Conservation (phyloP, 2,888 invertebrate genomes). For the Cryptosula pallasiana region DNA sequence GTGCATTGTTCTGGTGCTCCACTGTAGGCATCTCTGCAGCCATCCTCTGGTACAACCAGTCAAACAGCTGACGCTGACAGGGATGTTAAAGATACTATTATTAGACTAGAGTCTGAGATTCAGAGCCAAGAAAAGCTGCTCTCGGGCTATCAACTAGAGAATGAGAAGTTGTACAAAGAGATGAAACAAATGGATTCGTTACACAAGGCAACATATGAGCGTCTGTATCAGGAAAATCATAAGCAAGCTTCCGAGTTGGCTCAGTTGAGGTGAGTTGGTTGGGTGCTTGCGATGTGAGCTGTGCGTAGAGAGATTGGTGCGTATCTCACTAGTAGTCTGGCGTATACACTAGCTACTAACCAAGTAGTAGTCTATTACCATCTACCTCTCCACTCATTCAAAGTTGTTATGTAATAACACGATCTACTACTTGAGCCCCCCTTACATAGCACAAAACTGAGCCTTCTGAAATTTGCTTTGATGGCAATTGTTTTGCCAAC, state of each 20-base stretch:
- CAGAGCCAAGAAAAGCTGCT: conserved; percentile 47
- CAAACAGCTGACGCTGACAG: background rate
- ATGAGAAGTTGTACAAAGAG: conserved; percentile 47
- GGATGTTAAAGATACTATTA: background rate
- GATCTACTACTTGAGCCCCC: too few relatives aligned
- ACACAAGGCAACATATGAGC: conserved; percentile 42
- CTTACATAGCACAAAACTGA: too few relatives aligned
- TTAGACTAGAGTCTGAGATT: conserved; percentile 40
- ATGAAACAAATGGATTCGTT: conserved; percentile 40
- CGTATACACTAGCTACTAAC: too few relatives aligned
- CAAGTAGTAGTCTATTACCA: too few relatives aligned
- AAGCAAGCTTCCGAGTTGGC: conserved; percentile 39
- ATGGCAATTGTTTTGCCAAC: too few relatives aligned
- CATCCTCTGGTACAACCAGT: background rate
- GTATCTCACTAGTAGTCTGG: too few relatives aligned
- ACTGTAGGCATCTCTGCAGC: conserved; percentile 1
- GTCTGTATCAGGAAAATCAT: conserved; percentile 50
- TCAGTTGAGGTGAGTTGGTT: conserved; percentile 39
- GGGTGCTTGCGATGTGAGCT: too few relatives aligned
- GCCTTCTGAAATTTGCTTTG: too few relatives aligned
- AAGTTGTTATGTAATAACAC: too few relatives aligned
- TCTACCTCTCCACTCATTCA: too few relatives aligned
- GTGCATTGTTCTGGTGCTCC: background rate
- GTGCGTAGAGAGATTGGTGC: too few relatives aligned
- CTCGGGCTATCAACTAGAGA: conserved; percentile 48